Evolutionary conservation across 2,888 invertebrate genomes (phyloP).

Genomic region (Xylophagus ater): DNA sequence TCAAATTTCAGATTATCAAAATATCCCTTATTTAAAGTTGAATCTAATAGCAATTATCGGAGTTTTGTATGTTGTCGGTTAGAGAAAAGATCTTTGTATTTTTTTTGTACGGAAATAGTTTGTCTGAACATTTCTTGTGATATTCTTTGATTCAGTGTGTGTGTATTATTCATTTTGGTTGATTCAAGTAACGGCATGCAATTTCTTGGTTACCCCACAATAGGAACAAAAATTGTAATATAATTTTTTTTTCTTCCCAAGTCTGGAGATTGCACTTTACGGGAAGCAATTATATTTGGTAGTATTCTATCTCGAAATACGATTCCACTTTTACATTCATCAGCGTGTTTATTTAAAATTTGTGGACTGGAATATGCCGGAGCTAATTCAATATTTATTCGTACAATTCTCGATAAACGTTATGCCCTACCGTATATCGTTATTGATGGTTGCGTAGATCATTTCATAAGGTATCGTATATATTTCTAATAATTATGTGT

Average conservation of each 20-base stretch:
- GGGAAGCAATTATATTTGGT: slow-evolving; percentile 92
- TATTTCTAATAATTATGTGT: slow-evolving; percentile 2
- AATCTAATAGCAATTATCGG: no score
- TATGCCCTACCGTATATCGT: slow-evolving; percentile 94
- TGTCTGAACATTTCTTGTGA: no score
- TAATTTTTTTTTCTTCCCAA: slow-evolving; percentile 29
- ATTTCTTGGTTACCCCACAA: no score
- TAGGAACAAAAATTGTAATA: background rate
- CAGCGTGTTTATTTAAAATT: slow-evolving; percentile 87
- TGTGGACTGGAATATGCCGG: slow-evolving; percentile 97
- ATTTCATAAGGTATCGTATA: slow-evolving; percentile 67
- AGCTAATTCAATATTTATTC: slow-evolving; percentile 87
- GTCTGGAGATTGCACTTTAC: slow-evolving; percentile 85
- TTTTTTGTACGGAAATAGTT: no score
- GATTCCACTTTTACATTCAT: slow-evolving; percentile 89
- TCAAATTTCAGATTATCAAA: no score
- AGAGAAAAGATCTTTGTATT: no score
- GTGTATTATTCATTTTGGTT: no score
- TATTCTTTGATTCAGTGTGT: no score
- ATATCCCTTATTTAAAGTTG: no score
- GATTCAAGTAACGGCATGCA: no score
- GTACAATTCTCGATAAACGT: slow-evolving; percentile 92
- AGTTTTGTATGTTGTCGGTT: no score
- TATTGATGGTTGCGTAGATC: slow-evolving; percentile 87
- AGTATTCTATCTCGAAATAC: slow-evolving; percentile 84